Evolutionary conservation across 2,113 vertebrate genomes (phyloP).

Genomic region (Leptocoma aspasia): DNA sequence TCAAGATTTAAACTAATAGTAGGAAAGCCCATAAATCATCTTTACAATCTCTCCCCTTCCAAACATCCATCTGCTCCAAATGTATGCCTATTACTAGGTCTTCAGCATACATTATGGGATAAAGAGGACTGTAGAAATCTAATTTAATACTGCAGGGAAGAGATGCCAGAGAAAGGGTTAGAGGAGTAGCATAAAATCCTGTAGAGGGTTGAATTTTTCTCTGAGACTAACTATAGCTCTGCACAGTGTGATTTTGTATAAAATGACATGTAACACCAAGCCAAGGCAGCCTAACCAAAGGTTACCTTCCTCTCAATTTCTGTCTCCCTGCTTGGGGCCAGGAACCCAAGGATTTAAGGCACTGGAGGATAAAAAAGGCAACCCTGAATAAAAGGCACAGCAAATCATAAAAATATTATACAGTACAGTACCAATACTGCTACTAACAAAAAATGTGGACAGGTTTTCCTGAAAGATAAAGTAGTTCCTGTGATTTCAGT

Average conservation of each 20-base stretch:
- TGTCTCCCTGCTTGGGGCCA: background rate
- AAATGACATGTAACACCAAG: background rate
- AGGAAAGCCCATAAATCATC: conserved; percentile 10
- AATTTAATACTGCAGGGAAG: background rate
- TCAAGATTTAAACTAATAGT: conserved; percentile 31
- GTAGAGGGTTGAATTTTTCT: background rate
- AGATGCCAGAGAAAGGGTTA: background rate
- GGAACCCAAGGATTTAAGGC: background rate
- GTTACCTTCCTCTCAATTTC: background rate
- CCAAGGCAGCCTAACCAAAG: background rate
- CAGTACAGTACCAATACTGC: background rate
- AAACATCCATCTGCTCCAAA: conserved; percentile 5
- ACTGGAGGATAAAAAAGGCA: background rate
- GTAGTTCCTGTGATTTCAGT: background rate
- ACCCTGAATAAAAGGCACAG: background rate
- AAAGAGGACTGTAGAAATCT: conserved; percentile 16
- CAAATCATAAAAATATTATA: background rate
- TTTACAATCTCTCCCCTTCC: background rate
- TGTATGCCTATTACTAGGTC: background rate
- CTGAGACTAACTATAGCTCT: background rate
- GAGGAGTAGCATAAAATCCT: background rate
- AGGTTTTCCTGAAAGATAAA: background rate
- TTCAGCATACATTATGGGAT: conserved; percentile 15
- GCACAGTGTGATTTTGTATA: background rate
- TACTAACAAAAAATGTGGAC: background rate